Percentiles rank a stretch among this genome's conserved stretches.
phyloP scores from a whole-genome alignment of 2,797 vertebrate species.

The Discoglossus pictus region DNA sequence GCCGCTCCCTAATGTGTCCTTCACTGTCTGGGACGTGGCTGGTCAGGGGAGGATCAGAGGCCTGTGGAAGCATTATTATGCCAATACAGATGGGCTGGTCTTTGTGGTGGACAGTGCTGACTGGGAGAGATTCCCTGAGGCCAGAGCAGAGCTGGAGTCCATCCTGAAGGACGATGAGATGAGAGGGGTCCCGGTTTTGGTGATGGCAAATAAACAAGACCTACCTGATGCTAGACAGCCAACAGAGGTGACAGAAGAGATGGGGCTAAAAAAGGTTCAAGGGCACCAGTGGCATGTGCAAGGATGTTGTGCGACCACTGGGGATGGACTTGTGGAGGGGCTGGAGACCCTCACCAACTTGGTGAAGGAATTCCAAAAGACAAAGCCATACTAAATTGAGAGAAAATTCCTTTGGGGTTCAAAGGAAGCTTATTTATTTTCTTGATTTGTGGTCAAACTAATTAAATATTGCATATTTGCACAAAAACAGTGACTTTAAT shows the following conservation, averaged over 20 bases:
- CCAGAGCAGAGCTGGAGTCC: constrained; percentile 8
- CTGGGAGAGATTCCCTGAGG: constrained; percentile 14
- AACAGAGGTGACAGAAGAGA: constrained; percentile 23
- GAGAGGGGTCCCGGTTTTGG: constrained; percentile 11
- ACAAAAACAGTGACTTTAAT: too few species aligned
- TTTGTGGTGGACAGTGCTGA: constrained; percentile 43
- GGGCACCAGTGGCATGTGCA: constrained; percentile 50
- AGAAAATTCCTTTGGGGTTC: too few species aligned
- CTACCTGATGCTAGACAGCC: constrained; percentile 27
- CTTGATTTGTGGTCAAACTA: too few species aligned
- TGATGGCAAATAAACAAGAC: constrained; percentile 49
- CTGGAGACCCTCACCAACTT: too few species aligned
- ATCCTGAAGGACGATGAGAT: not conserved
- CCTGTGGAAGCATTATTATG: constrained; percentile 77
- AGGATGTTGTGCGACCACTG: constrained; percentile 22
- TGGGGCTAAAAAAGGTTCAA: constrained; percentile 11
- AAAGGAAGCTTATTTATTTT: too few species aligned
- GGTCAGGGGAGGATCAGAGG: constrained; percentile 78
- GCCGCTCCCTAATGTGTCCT: constrained; percentile 77
- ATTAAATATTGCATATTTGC: too few species aligned
- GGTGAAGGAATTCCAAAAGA: too few species aligned
- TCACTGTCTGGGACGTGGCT: constrained; percentile 82
- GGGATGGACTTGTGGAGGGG: too few species aligned
- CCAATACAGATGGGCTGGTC: constrained; percentile 70
- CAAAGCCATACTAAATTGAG: too few species aligned